Evolutionary conservation across 2,888 invertebrate species (phyloP).

Genomic region (Melinopterus prodromus): DNA sequence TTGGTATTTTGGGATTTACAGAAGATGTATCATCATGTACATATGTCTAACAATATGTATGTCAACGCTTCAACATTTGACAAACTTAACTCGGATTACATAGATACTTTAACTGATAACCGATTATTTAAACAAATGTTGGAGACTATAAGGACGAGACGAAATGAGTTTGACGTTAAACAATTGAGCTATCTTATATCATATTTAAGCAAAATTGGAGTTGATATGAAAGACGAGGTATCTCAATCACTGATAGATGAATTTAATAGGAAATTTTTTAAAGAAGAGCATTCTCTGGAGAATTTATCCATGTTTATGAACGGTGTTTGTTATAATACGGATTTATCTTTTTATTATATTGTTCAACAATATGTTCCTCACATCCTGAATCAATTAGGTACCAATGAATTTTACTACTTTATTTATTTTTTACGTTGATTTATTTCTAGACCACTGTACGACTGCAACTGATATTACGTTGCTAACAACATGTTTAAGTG

Average conservation of each 20-base stretch:
- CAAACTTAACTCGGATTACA: constrained; percentile 48
- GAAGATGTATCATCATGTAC: constrained; percentile 52
- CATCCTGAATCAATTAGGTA: constrained; percentile 56
- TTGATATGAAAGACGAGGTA: constrained; percentile 52
- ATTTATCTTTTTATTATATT: constrained; percentile 58
- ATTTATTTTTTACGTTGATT: constrained; percentile 7
- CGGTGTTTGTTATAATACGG: constrained; percentile 56
- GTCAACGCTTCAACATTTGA: constrained; percentile 34
- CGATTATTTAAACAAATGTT: constrained; percentile 52
- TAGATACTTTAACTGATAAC: constrained; percentile 49
- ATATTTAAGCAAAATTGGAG: constrained; percentile 62
- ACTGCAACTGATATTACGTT: constrained; percentile 58
- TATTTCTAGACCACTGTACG: constrained; percentile 52
- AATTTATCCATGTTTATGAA: constrained; percentile 60
- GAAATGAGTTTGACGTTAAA: constrained; percentile 54
- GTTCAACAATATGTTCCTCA: constrained; percentile 58
- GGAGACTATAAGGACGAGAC: constrained; percentile 49
- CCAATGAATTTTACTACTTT: constrained; percentile 21
- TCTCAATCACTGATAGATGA: constrained; percentile 55
- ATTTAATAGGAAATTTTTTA: constrained; percentile 50
- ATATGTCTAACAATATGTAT: constrained; percentile 40
- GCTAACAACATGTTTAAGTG: constrained; percentile 61
- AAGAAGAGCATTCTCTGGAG: constrained; percentile 51
- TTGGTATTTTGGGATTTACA: constrained; percentile 58
- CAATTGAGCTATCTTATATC: constrained; percentile 60